phyloP scores from a whole-genome alignment of 2,888 invertebrate genomes.

The Sinelater perroti region DNA sequence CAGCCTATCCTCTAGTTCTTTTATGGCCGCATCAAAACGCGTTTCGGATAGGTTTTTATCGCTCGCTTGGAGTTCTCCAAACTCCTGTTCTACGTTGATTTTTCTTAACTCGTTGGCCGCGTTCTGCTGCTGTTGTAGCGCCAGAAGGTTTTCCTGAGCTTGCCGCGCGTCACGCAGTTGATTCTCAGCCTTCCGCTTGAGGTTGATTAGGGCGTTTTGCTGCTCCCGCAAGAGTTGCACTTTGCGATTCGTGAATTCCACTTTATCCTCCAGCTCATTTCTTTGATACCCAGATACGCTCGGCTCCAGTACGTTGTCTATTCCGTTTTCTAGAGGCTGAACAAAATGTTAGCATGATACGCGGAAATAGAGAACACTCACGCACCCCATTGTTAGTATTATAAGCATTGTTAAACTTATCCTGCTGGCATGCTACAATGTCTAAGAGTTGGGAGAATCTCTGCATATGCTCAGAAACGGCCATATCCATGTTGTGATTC shows the following conservation, averaged over 20 bases:
- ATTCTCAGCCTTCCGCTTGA: slow-evolving; percentile 58
- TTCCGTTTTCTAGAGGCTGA: slow-evolving; percentile 46
- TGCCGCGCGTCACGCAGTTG: slow-evolving; percentile 55
- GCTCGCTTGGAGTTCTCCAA: slow-evolving; percentile 14
- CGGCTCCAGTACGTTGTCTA: slow-evolving; percentile 47
- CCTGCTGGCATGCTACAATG: slow-evolving; percentile 48
- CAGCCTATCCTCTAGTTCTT: slow-evolving; percentile 54
- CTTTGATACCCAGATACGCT: slow-evolving; percentile 42
- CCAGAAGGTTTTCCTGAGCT: slow-evolving; percentile 54
- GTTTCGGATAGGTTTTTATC: slow-evolving; percentile 44
- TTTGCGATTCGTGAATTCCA: slow-evolving; percentile 51
- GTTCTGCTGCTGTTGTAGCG: slow-evolving; percentile 20
- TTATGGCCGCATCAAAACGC: slow-evolving; percentile 50
- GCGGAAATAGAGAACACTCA: slow-evolving; percentile 23
- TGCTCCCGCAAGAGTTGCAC: slow-evolving; percentile 53
- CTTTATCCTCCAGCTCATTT: slow-evolving; percentile 51
- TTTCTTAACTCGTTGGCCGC: slow-evolving; percentile 17
- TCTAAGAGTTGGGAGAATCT: slow-evolving; percentile 50
- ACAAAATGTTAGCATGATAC: background rate
- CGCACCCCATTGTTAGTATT: slow-evolving; percentile 49
- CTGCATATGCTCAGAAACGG: slow-evolving; percentile 54
- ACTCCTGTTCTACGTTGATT: slow-evolving; percentile 11
- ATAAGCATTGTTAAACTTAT: slow-evolving; percentile 46
- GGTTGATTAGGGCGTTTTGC: slow-evolving; percentile 51
- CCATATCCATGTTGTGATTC: slow-evolving; percentile 34